phyloP scores from a whole-genome alignment of 1,140 invertebrate genomes.

The Drosophila littoralis region DNA sequence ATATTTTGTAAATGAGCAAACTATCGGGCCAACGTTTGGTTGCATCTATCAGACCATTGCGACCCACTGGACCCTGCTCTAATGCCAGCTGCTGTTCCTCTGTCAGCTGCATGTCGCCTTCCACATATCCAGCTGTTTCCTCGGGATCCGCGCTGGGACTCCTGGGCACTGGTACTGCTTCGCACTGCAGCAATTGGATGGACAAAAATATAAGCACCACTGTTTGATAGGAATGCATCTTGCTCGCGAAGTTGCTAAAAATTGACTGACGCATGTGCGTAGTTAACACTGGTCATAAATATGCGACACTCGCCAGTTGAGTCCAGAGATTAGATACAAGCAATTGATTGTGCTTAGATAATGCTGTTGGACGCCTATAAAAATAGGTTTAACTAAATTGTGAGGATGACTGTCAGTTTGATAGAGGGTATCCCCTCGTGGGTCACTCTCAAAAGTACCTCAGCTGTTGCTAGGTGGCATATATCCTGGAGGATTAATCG shows the following conservation, averaged over 20 bases:
- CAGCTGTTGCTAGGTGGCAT: too few species aligned
- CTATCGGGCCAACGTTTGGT: slow-evolving; percentile 87
- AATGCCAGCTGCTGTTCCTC: slow-evolving; percentile 70
- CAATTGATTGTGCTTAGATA: slow-evolving; percentile 39
- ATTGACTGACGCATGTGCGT: slow-evolving; percentile 38
- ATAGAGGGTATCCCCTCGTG: neutral
- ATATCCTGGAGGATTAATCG: too few species aligned
- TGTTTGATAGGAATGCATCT: slow-evolving; percentile 47
- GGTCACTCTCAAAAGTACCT: too few species aligned
- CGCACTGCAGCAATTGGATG: neutral
- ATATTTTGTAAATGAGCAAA: slow-evolving; percentile 87
- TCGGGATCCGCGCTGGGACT: slow-evolving; percentile 49
- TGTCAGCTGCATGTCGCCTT: slow-evolving; percentile 85
- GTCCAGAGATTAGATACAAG: slow-evolving; percentile 40
- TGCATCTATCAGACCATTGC: slow-evolving; percentile 87
- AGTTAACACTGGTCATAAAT: slow-evolving; percentile 34
- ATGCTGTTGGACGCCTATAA: slow-evolving; percentile 2
- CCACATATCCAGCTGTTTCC: slow-evolving; percentile 60
- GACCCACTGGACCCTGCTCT: slow-evolving; percentile 31
- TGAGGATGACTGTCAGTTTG: neutral
- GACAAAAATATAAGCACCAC: slow-evolving; percentile 41
- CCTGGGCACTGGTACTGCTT: neutral
- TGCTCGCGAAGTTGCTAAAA: slow-evolving; percentile 37
- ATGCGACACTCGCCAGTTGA: slow-evolving; percentile 1
- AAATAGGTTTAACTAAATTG: neutral